Base-by-base conservation (phyloP, 2,888 invertebrate species). In the Tipula helvola region DNA sequence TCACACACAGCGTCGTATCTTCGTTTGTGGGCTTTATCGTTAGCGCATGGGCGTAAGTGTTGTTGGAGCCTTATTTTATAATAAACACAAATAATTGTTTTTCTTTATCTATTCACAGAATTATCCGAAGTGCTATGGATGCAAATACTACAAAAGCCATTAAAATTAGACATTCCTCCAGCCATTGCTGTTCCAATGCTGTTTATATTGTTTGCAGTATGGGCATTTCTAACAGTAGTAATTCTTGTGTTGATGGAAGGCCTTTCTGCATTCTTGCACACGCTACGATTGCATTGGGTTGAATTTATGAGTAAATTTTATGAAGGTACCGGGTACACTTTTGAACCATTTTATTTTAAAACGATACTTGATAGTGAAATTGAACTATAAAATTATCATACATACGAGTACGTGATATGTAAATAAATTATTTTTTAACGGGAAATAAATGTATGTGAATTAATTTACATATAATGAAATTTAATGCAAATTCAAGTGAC, bases 171-270 rank as follows among this genome's bases (percentile, higher is more conserved):
- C 5, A 28, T 47, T 0, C 84, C 90, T 42, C 96, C 95, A 93
- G 90, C 93, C 18, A 97, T 97, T 86, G 95, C 95, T 85, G 92
- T 97, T 87, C 92, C 95, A 87, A 92, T 71, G 71, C 1, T 98
- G 86, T 98, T 95, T 92, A 91, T 95, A 28, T 93, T 97, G 71
- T 99, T 99, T 92, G 95, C 94, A 87, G 95, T 95, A 90, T 99
- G 99, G 98, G 95, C 97, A 86, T 93, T 94, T 42, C 94, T 99
- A 88, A 99, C 99, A 0, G 93, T 99, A 84, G 96, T 96, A 89
- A 98, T 99, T 91, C 94, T 99, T 87, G 97, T 99, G 88, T 94
- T 99, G 90, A 99, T 99, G 98, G 99, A 99, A 93, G 99, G 99
- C 4, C 94, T 99, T 13, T 99, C 99, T 12, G 99, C 99, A 83